Evolutionary conservation across 1,140 invertebrate genomes (phyloP), one percentile per base, ranked within the genome.

Genomic region (Drosophila gunungcola): DNA sequence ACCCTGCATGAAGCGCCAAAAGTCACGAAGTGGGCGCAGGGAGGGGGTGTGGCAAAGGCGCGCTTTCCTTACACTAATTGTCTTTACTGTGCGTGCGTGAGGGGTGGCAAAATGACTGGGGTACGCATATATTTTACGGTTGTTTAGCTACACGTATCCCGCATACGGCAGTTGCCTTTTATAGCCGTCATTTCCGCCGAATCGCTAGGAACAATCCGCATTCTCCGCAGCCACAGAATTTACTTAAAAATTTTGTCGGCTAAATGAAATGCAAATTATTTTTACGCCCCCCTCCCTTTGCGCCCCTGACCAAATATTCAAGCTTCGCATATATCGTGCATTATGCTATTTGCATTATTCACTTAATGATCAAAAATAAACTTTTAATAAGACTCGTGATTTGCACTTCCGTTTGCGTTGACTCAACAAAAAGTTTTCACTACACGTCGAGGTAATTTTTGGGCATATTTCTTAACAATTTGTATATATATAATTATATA

Each of bases 91-190:
- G 65, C 43, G 70, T 62, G 75, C 65, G 73, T 86, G 83, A 21
- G 27, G 21, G 39, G 21, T 27, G 55, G 64, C 25, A 13, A 27
- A 42, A 27, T 21, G 16, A 46, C 52, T 53, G 49, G 65, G 49
- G 63, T 56, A 39, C 88, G 83, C 83, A 86, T 86, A 86, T 77
- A 88, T 83, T 86, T 86, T 79, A 88, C 79, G 83, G 84, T 75
- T 86, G 83, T 86, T 88, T 86, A 83, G 84, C 83, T 62, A 76
- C 82, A 82, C 83, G 82, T 86, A 82, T 57, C 42, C 67, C 42
- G 36, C 67, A 70, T 83, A 78, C 65, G 75, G 78, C 82, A 88
- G 83, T 86, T 88, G 79, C 67, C 75, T 77, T 86, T 86, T 83
- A 88, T 83, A 77, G 67, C 61, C 58, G 73, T 76, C 73, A 75